Conservation (phyloP, 2,888 invertebrate species). For the Artemia sinica region DNA sequence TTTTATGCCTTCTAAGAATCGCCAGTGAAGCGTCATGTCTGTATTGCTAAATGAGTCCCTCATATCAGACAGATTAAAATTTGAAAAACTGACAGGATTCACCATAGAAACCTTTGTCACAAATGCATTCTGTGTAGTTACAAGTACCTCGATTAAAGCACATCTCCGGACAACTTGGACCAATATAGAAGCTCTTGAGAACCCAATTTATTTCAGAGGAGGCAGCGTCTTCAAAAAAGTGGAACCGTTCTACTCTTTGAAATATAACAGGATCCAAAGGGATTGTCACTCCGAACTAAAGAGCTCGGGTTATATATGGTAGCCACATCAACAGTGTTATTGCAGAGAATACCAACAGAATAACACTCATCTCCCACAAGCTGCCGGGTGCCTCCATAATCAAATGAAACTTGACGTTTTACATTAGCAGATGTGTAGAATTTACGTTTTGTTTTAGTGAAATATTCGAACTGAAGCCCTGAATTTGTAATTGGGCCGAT, state of each 20-base stretch:
- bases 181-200: too few species aligned
- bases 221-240: too few species aligned
- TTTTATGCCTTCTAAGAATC: too few species aligned
- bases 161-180: too few species aligned
- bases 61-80: too few species aligned
- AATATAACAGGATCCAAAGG: background rate
- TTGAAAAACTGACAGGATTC: too few species aligned
- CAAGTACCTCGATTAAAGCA: too few species aligned
- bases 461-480: background rate
- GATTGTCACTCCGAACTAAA: background rate
- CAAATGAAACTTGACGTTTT: background rate
- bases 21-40: too few species aligned
- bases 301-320: background rate
- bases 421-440: background rate
- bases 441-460: background rate
- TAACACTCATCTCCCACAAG: background rate
- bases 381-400: background rate
- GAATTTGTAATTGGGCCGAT: slow-evolving; percentile 1
- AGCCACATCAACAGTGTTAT: background rate
- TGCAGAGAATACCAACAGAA: background rate
- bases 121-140: too few species aligned
- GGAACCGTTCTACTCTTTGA: background rate
- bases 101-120: too few species aligned
- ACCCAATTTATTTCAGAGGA: too few species aligned
- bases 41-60: too few species aligned